These are phyloP conservation scores for Microcebus tavaratra DNA, from an alignment of 2,113 vertebrate species.

Conservation along the genomic window DNA sequence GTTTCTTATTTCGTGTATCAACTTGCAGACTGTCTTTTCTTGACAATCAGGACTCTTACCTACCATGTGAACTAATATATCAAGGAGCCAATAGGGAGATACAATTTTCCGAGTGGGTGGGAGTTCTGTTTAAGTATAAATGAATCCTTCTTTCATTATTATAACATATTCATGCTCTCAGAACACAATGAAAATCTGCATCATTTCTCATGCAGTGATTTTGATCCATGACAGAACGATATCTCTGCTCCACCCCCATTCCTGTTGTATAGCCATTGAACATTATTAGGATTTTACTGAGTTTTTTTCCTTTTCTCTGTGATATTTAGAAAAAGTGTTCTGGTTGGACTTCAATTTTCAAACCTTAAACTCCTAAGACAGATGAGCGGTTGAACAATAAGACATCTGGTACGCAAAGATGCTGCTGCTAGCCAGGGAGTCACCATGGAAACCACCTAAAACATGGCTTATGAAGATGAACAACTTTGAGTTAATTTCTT, in stretches of 20 bases:
- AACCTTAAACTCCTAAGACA: neutral
- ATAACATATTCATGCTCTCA: neutral
- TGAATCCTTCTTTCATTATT: neutral
- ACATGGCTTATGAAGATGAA: constrained; percentile 1
- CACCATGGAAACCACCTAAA: constrained; percentile 31
- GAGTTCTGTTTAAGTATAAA: neutral
- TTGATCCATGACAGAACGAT: neutral
- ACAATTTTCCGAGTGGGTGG: neutral
- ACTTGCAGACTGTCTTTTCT: neutral
- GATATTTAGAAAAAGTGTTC: neutral
- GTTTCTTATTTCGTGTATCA: neutral
- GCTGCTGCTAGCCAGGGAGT: neutral
- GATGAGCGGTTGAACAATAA: neutral
- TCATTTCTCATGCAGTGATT: neutral
- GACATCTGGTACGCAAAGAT: neutral
- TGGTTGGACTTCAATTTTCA: constrained; percentile 15
- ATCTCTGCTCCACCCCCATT: neutral
- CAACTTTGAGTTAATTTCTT: neutral
- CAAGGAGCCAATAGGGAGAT: neutral
- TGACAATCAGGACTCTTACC: neutral
- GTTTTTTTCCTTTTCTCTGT: neutral
- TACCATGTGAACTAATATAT: neutral
- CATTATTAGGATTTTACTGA: neutral
- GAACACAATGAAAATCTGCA: neutral
- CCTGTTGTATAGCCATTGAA: neutral